These are phyloP conservation scores for Phoebastria nigripes DNA, from an alignment of 2,797 vertebrate species.

Conservation along the genomic window DNA sequence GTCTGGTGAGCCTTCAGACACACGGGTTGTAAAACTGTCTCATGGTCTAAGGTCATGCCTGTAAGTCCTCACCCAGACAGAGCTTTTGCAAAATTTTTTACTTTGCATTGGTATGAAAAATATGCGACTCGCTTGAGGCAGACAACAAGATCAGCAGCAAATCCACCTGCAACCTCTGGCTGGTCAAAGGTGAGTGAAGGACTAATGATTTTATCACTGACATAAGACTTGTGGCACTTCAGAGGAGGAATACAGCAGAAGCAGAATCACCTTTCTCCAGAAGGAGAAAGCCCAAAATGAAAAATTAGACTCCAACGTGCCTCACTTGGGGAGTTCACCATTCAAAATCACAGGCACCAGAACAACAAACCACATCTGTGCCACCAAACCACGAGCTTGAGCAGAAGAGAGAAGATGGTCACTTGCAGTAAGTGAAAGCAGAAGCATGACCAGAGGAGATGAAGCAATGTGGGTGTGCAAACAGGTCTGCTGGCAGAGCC, in stretches of 20 bases:
- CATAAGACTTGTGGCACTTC: background rate
- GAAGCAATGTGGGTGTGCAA: background rate
- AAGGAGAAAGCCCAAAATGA: background rate
- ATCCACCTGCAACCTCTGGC: background rate
- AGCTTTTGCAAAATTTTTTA: background rate
- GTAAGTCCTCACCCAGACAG: background rate
- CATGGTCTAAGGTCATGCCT: background rate
- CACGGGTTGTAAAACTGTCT: background rate
- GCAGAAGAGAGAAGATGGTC: background rate
- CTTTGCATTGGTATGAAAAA: background rate
- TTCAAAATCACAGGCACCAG: background rate
- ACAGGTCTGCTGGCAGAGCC: background rate
- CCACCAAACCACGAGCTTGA: background rate
- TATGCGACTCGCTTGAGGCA: background rate
- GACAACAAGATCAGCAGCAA: background rate
- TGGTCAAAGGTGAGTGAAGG: background rate
- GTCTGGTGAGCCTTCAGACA: background rate
- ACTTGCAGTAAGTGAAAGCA: background rate
- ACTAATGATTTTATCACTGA: background rate
- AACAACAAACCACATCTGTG: background rate
- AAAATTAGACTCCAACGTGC: background rate
- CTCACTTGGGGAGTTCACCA: background rate
- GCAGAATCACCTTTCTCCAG: background rate
- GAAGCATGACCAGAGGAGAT: background rate
- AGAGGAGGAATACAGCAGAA: background rate